Percentiles rank a stretch among this genome's conserved stretches.
Evolutionary conservation across 1,140 invertebrate genomes (phyloP).

Genomic region (Bombus difficillimus): DNA sequence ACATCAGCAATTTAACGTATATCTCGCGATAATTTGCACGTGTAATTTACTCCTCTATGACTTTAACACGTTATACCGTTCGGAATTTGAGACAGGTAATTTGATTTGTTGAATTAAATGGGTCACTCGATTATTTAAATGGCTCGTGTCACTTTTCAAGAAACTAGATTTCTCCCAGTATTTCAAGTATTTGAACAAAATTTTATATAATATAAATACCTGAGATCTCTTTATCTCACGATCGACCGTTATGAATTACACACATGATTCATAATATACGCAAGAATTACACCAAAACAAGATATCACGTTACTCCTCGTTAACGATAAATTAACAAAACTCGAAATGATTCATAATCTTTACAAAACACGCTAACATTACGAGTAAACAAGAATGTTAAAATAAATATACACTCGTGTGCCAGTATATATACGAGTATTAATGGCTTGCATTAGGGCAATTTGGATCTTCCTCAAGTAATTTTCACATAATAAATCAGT

Average conservation of each 20-base stretch:
- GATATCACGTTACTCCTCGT: background rate
- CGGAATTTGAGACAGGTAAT: background rate
- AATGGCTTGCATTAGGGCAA: constrained; percentile 20
- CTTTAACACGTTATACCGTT: background rate
- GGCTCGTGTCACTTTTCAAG: background rate
- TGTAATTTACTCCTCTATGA: background rate
- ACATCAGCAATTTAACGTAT: background rate
- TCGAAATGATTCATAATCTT: background rate
- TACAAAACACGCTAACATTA: background rate
- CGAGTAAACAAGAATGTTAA: constrained; percentile 20
- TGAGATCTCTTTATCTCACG: background rate
- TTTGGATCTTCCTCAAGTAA: constrained; percentile 44
- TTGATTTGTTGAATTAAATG: constrained; percentile 10
- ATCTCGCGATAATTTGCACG: background rate
- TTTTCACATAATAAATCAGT: constrained; percentile 50
- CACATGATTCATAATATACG: background rate
- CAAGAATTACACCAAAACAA: background rate
- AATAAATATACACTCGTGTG: background rate
- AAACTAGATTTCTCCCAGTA: background rate
- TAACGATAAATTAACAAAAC: background rate
- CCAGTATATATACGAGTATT: background rate
- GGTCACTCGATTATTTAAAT: background rate
- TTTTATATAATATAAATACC: background rate
- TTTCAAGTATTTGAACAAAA: background rate
- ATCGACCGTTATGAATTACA: background rate